Conservation (phyloP, 1,140 invertebrate genomes). For the Thaumetopoea pityocampa region DNA sequence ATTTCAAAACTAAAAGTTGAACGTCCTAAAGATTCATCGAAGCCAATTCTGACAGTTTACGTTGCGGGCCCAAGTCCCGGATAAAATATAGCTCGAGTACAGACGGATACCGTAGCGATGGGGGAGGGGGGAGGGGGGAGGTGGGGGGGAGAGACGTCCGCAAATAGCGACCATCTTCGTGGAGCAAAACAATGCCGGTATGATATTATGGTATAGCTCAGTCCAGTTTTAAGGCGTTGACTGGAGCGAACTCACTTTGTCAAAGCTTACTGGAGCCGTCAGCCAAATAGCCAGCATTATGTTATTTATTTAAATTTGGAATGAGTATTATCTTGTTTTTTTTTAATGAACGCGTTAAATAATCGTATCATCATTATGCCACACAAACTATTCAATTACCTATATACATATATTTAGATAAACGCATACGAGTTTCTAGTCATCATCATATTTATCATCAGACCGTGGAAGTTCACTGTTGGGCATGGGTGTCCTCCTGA, state of each 20-base stretch:
- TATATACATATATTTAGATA: no score
- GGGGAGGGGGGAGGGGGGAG: slow-evolving; percentile 20
- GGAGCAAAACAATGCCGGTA: slow-evolving; percentile 69
- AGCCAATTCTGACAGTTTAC: slow-evolving; percentile 70
- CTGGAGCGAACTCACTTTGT: no score
- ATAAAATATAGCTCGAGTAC: slow-evolving; percentile 71
- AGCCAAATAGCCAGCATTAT: no score
- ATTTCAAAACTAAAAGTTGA: slow-evolving; percentile 58
- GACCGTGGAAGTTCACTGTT: no score
- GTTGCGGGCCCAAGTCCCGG: slow-evolving; percentile 55
- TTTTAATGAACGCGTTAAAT: no score
- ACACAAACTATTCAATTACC: no score
- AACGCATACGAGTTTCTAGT: no score
- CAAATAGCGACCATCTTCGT: slow-evolving; percentile 61
- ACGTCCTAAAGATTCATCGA: slow-evolving; percentile 50
- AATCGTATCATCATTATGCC: no score
- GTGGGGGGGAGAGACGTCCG: slow-evolving; percentile 40
- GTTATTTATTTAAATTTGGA: no score
- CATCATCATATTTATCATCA: no score
- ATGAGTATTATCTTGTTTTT: no score
- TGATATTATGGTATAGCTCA: slow-evolving; percentile 61
- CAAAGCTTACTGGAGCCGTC: slow-evolving; percentile 3
- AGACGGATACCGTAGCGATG: slow-evolving; percentile 47
- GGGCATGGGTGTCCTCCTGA: no score
- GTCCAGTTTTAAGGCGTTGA: slow-evolving; percentile 13